Base-by-base conservation (phyloP, 1,140 invertebrate species). In the Philotrypesis tridentata region DNA sequence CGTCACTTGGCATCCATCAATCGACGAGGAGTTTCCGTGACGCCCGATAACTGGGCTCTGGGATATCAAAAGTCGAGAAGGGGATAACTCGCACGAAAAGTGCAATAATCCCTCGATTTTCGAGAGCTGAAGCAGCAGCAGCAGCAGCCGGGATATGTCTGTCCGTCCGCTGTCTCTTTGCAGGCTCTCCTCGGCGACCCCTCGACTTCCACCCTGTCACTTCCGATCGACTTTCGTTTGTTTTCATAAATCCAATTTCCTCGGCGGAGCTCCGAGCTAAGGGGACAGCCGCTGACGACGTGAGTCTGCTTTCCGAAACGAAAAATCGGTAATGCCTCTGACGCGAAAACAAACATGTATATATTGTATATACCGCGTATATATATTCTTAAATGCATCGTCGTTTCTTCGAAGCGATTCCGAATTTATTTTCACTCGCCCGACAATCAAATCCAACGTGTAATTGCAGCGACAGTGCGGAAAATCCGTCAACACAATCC, bases 201-300 rank as follows among this genome's bases (percentile, higher is more conserved):
- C 17, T 55, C 31, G 9, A 33, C 48, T 82, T 75, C 63, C 43
- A 65, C 31, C 68, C 65, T 76, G 78, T 83, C 82, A 76, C 77
- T 70, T 72, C 61, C 71, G 76, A 83, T 83, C 82, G 76, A 37
- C 70, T 83, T 79, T 83, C 73, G 82, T 76, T 83, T 83, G 78
- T 83, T 83, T 83, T 80, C 73, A 83, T 83, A 83, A 83, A 83
- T 83, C 82, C 82, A 80, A 83, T 83, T 80, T 79, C 65, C 27
- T 61, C 72, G 37, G 65, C 65, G 21, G 23, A 70, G 11, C 48
- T 14, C 14, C 7, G 43, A 43, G 25, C 17, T n/a, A 23, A 65
- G 33, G 31, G 63, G 63, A 67, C 63, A 43, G 23, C 31, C 29
- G 33, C n/a, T 37, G 27, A 37, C 8, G 74, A 76, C 61, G 12